Evolutionary conservation across 37 sponge, comb jelly and placozoan genomes (phyloP), one percentile per base, ranked within the genome.

Genomic region (Aplysina aerophoba): DNA sequence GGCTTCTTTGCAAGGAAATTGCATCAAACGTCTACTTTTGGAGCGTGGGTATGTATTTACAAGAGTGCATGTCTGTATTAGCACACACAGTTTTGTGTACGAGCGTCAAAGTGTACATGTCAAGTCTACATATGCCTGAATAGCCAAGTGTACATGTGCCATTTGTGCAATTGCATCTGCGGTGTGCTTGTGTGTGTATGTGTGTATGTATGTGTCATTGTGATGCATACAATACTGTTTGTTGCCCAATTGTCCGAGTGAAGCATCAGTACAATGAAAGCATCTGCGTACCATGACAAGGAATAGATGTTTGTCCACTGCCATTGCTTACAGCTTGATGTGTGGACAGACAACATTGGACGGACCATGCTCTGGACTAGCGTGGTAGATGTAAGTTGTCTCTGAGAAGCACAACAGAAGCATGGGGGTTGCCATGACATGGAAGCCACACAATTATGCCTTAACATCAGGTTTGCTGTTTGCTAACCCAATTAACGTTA

Each of bases 41-140:
- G 92, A 83, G 92, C 92, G 0, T 87, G 88, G 88, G 85, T 91
- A 73, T 38, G 85, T 68, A 11, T n/a, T n/a, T n/a, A n/a, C n/a
- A 25, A 80, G 11, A 80, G 15, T 17, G 59, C 44, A 39, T 14
- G 72, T 67, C 31, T 80, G n/a, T n/a, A 44, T 11, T 44, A 11
- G 50, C 8, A 44, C 8, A 44, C 50, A n/a, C n/a, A n/a, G n/a
- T n/a, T n/a, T 44, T 44, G 50, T 44, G 50, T 44, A 8, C 8
- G 50, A 44, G 50, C 3, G 53, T 39, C 11, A 64, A 68, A 64
- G 68, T 63, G 36, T 83, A 53, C 12, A 22, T 41, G 50, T 44
- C 50, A 44, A 44, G 50, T 44, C 17, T 17, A 58, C 59, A 58
- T 15, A 58, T 17, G n/a, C n/a, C n/a, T n/a, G n/a, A n/a, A n/a